Evolutionary conservation across 2,113 vertebrate genomes (phyloP).

Genomic region (Gopherus evgoodei): DNA sequence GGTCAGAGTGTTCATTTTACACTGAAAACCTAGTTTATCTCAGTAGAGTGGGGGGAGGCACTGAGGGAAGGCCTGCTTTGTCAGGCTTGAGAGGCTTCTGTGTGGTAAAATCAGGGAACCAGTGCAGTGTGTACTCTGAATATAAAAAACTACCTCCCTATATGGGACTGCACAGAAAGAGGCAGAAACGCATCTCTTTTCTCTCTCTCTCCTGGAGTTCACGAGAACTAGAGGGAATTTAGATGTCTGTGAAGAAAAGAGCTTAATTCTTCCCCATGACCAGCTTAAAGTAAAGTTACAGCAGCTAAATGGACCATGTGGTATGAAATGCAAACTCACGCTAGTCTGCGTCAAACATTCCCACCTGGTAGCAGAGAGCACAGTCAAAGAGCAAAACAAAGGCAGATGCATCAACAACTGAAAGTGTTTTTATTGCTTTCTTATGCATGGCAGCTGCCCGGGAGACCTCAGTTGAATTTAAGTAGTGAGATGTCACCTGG

Average conservation of each 20-base stretch:
- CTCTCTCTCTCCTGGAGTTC: neutral
- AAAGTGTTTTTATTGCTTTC: neutral
- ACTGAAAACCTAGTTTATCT: neutral
- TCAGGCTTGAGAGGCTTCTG: neutral
- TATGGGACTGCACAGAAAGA: neutral
- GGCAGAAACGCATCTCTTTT: neutral
- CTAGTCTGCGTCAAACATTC: conserved; percentile 21
- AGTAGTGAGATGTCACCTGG: neutral
- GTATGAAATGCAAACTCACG: neutral
- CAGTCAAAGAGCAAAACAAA: conserved; percentile 6
- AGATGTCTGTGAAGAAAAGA: neutral
- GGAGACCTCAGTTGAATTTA: conserved; percentile 14
- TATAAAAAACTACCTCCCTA: neutral
- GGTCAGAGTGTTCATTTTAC: neutral
- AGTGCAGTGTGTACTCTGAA: neutral
- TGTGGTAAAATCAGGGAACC: neutral
- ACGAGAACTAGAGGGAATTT: neutral
- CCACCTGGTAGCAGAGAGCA: neutral
- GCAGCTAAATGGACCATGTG: neutral
- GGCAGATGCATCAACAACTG: conserved; percentile 8
- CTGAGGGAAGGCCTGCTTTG: neutral
- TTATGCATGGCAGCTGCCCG: neutral
- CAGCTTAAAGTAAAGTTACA: conserved; percentile 37
- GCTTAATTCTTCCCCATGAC: conserved; percentile 26
- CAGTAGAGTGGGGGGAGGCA: neutral